Base-by-base conservation (phyloP, 92 coral and sea anemone genomes). In the Heliopora coerulea region DNA sequence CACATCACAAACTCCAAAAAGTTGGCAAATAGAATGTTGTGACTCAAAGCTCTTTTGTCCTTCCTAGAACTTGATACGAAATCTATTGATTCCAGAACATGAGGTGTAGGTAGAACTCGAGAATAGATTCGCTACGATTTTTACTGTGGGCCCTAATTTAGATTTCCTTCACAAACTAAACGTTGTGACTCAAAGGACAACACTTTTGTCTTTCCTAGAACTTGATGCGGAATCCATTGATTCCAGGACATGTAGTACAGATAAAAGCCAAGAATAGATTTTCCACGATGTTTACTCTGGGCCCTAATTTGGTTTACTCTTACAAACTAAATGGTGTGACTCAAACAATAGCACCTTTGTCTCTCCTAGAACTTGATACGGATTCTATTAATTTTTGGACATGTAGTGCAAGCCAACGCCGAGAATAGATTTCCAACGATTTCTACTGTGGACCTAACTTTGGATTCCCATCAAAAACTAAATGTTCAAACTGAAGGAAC, bases 221-320 rank as follows among this genome's bases (percentile, higher is more conserved):
- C 59, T 48, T 67, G 74, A 48, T 67, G 48, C 3, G 74, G 74
- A 28, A 67, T 48, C 74, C 74, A 67, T 49, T 67, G 74, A 21
- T 35, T 67, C 74, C 74, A 67, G 2, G 74, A 26, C 74, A 67
- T 49, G 58, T 67, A 67, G 34, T 67, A 49, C 40, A 67, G 17
- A 34, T 25, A 44, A 20, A 67, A 67, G n/a, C 40, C 24, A 8
- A 21, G 30, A 34, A 67, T 48, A 1, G 74, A 59, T 21, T 44
- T 67, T 48, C 15, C 15, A 15, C 3, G 14, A 15, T 48, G 32
- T 17, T 30, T 17, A 20, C 30, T 26, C 0, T 37, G 37, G 3
- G 74, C 74, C 48, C 30, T 26, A 0, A 67, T 34, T 23, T 67
- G 58, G 29, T 44, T 67, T 28, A 58, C n/a, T 11, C 23, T 67